phyloP scores from a whole-genome alignment of 2,113 vertebrate genomes.

The Pluvianellus socialis region DNA sequence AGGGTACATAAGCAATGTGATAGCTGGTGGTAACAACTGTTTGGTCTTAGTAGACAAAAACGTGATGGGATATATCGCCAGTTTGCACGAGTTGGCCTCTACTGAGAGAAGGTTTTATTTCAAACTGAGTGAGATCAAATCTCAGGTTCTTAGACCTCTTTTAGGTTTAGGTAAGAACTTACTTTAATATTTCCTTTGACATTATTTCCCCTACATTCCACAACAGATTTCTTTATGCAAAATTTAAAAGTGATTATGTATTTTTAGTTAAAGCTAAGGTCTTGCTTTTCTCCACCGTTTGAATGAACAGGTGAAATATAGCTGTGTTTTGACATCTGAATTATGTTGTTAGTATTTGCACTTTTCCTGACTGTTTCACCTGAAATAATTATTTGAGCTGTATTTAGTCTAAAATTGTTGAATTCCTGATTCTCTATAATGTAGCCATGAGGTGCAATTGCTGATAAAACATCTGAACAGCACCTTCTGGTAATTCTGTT shows the following conservation, averaged over 20 bases:
- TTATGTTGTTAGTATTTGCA: background rate
- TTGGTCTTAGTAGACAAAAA: constrained; percentile 87
- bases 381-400: background rate
- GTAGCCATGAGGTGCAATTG: background rate
- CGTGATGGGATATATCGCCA: constrained; percentile 91
- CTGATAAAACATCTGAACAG: background rate
- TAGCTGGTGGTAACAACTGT: constrained; percentile 84
- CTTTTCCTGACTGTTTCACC: background rate
- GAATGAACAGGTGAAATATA: background rate
- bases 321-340: background rate
- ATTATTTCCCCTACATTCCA: background rate
- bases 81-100: constrained; percentile 91
- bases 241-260: background rate
- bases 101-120: constrained; percentile 91
- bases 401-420: background rate
- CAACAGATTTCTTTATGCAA: background rate
- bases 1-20: constrained; percentile 89
- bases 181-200: background rate
- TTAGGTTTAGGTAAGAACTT: constrained; percentile 85
- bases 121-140: constrained; percentile 87
- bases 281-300: background rate
- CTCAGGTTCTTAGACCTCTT: constrained; percentile 88
- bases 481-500: background rate
- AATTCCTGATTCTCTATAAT: background rate
- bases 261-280: background rate